Evolutionary conservation across 2,113 vertebrate species (phyloP).

Genomic region (Azemiops feae): DNA sequence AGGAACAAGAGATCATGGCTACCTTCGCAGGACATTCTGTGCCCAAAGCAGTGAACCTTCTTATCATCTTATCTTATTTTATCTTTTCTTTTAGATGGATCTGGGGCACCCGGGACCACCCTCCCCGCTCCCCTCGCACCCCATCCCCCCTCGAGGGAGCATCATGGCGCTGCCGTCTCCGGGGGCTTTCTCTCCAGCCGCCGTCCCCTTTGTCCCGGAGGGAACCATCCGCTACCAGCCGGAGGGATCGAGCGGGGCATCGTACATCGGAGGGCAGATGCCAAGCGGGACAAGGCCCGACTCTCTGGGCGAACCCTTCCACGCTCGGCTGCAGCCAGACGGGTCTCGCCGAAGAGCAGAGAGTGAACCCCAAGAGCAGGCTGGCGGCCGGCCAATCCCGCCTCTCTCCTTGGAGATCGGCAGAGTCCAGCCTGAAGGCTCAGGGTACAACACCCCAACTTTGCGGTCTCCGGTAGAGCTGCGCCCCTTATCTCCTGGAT

Average conservation of each 20-base stretch:
- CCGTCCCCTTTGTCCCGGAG: slow-evolving; percentile 11
- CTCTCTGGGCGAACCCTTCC: slow-evolving; percentile 49
- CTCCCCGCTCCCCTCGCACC: neutral
- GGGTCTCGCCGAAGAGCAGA: slow-evolving; percentile 15
- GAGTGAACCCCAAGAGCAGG: neutral
- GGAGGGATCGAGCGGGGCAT: slow-evolving; percentile 36
- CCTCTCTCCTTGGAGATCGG: slow-evolving; percentile 42
- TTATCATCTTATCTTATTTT: no score
- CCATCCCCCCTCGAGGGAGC: neutral
- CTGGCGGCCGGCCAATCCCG: neutral
- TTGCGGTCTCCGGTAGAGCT: slow-evolving; percentile 36
- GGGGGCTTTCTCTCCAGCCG: neutral
- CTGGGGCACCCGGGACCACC: slow-evolving; percentile 26
- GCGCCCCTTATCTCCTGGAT: slow-evolving; percentile 14
- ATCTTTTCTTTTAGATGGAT: slow-evolving; percentile 62
- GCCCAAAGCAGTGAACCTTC: no score
- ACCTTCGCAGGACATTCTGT: no score
- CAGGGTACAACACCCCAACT: slow-evolving; percentile 4
- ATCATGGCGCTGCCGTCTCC: neutral
- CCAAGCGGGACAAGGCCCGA: slow-evolving; percentile 42
- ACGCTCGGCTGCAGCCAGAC: slow-evolving; percentile 15
- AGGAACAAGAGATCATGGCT: no score
- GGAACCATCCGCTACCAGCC: slow-evolving; percentile 40
- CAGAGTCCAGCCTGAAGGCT: slow-evolving; percentile 45
- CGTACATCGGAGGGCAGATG: neutral